Conservation (phyloP, 2,888 invertebrate genomes). For the Meteorus cinctellus region DNA sequence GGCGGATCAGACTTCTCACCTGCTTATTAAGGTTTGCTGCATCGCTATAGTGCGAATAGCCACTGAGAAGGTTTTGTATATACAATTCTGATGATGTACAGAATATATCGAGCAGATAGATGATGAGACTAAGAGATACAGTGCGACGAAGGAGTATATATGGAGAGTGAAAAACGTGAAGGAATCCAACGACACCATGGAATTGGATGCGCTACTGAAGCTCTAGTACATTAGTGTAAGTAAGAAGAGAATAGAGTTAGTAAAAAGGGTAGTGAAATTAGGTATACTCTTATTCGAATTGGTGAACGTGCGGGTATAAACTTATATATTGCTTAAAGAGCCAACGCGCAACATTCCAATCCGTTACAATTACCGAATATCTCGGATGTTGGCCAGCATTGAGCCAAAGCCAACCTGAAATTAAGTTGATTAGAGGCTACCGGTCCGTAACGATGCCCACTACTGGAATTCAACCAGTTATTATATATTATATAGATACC, state of each 20-base stretch:
- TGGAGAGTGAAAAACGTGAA: background rate
- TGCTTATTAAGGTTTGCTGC: constrained; percentile 57
- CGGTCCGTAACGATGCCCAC: constrained; percentile 71
- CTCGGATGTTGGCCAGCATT: constrained; percentile 68
- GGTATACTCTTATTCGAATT: background rate
- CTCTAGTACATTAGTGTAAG: background rate
- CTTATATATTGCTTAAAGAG: constrained; percentile 51
- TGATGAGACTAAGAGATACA: constrained; percentile 49
- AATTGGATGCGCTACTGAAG: background rate
- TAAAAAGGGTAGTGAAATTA: background rate
- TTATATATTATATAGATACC: constrained; percentile 69
- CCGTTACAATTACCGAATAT: constrained; percentile 73
- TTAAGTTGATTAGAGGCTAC: constrained; percentile 74
- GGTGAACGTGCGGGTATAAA: background rate
- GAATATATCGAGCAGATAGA: constrained; percentile 19
- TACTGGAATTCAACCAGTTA: constrained; percentile 73
- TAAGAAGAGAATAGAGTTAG: constrained; percentile 23
- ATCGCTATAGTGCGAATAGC: constrained; percentile 45
- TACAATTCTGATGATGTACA: background rate
- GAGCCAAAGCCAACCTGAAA: constrained; percentile 66
- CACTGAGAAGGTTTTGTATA: constrained; percentile 28
- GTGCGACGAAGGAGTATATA: background rate
- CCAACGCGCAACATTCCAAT: constrained; percentile 68
- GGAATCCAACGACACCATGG: constrained; percentile 20
- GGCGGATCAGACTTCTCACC: constrained; percentile 56